These are phyloP conservation scores for Odontamblyopus rebecca DNA, from an alignment of 2,797 vertebrate species.

Conservation along the genomic window DNA sequence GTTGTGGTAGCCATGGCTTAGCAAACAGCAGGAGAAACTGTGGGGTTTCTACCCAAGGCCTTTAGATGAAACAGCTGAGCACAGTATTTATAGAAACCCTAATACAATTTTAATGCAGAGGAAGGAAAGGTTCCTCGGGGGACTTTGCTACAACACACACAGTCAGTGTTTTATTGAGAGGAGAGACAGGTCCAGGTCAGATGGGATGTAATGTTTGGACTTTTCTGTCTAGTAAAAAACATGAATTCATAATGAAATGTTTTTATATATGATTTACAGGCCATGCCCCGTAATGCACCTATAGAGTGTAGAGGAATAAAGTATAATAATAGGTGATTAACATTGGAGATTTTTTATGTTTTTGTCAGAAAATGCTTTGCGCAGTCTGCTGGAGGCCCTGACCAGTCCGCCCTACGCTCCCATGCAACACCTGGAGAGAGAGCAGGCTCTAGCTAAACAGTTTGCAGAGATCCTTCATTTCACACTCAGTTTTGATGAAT, in stretches of 20 bases:
- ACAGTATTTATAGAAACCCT: slow-evolving; percentile 78
- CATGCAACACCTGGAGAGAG: slow-evolving; percentile 90
- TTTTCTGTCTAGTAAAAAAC: background rate
- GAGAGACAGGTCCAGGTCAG: slow-evolving; percentile 22
- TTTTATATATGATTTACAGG: background rate
- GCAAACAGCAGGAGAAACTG: slow-evolving; percentile 44
- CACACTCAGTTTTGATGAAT: slow-evolving; percentile 91
- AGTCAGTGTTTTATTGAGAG: slow-evolving; percentile 40
- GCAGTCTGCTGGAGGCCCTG: slow-evolving; percentile 88
- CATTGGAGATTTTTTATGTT: background rate
- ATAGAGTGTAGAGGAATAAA: slow-evolving; percentile 3
- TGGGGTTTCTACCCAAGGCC: slow-evolving; percentile 56
- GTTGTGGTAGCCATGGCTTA: background rate
- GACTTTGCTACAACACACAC: slow-evolving; percentile 45
- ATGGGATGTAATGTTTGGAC: slow-evolving; percentile 1
- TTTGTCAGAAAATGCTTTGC: slow-evolving; percentile 85
- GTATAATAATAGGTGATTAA: background rate
- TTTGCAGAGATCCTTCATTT: slow-evolving; percentile 92
- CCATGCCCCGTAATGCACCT: background rate
- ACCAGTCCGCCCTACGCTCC: slow-evolving; percentile 89
- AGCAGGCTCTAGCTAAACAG: slow-evolving; percentile 91
- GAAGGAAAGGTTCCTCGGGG: slow-evolving; percentile 61
- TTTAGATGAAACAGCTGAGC: slow-evolving; percentile 73
- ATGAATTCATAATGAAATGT: background rate
- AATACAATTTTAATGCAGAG: slow-evolving; percentile 76